Evolutionary conservation across 2,113 vertebrate species (phyloP).

Genomic region (Pedetes capensis): DNA sequence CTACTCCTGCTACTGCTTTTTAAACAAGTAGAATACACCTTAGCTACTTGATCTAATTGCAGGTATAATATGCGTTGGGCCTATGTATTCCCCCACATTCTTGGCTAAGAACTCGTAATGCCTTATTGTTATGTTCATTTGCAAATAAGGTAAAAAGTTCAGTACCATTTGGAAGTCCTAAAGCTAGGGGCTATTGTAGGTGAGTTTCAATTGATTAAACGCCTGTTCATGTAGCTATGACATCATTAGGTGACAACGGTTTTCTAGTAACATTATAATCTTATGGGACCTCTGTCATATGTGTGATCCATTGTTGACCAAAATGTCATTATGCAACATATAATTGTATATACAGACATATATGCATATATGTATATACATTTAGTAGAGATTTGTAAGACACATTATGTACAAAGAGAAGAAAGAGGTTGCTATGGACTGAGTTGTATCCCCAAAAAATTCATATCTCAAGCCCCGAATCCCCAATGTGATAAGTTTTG

Average conservation of each 20-base stretch:
- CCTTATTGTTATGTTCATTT: background rate
- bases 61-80: background rate
- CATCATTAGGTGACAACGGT: background rate
- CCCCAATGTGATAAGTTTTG: background rate
- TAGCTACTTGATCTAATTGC: background rate
- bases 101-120: background rate
- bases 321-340: background rate
- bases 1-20: background rate
- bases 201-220: background rate
- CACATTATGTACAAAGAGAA: background rate
- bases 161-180: background rate
- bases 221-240: background rate
- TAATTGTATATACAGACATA: background rate
- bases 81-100: background rate
- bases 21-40: background rate
- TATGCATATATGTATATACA: background rate
- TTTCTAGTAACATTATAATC: background rate
- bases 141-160: background rate
- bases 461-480: background rate
- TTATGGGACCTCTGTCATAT: background rate
- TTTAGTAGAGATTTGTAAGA: background rate
- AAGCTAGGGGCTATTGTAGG: no score
- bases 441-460: background rate
- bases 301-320: background rate
- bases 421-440: background rate